Percentiles rank a stretch among this genome's conserved stretches.
phyloP scores from a whole-genome alignment of 2,797 vertebrate species.

The Rhynchotus rufescens region DNA sequence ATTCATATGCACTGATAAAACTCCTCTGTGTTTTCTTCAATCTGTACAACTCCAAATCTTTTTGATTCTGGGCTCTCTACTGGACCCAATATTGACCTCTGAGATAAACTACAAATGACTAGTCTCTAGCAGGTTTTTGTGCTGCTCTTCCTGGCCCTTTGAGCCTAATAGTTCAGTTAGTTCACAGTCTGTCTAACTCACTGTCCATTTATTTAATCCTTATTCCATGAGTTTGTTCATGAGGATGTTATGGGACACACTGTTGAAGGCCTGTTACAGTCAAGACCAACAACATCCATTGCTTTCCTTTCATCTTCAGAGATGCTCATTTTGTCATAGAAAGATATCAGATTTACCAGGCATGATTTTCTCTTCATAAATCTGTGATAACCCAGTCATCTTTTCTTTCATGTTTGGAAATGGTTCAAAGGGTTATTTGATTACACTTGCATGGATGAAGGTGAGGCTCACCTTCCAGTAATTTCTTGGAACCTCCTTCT shows the following conservation, averaged over 20 bases:
- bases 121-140: not conserved
- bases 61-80: not conserved
- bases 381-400: not conserved
- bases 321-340: not conserved
- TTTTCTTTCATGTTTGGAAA: not conserved
- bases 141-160: not conserved
- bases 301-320: not conserved
- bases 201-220: not conserved
- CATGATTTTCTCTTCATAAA: not conserved
- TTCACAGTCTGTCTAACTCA: not conserved
- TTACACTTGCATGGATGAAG: not conserved
- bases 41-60: not conserved
- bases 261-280: not conserved
- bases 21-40: not conserved
- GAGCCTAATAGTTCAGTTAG: not conserved
- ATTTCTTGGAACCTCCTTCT: not conserved
- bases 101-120: not conserved
- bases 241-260: not conserved
- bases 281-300: not conserved
- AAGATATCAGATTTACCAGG: not conserved
- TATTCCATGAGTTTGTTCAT: not conserved
- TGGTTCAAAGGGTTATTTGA: not conserved
- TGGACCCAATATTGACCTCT: too few species aligned
- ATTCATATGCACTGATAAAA: not conserved
- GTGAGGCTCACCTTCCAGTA: not conserved